Evolutionary conservation across 2,888 invertebrate genomes (phyloP).

Genomic region (Cephus rjabovi): DNA sequence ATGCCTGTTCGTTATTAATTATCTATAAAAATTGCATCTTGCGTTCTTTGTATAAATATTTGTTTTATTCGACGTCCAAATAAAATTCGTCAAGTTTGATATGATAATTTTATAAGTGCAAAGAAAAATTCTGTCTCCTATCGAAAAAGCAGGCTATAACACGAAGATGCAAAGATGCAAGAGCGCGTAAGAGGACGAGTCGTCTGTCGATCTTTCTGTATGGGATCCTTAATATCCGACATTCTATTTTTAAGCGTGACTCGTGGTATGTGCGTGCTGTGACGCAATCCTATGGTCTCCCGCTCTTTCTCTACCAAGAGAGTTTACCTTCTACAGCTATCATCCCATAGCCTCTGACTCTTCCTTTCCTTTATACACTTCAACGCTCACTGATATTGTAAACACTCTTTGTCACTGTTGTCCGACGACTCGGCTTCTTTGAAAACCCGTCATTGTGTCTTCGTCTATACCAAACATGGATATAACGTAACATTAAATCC

Average conservation of each 20-base stretch:
- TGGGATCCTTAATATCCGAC: slow-evolving; percentile 55
- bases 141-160: not conserved
- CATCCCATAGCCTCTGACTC: slow-evolving; percentile 20
- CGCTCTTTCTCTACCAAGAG: slow-evolving; percentile 41
- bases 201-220: slow-evolving; percentile 14
- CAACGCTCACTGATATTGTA: not conserved
- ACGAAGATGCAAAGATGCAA: not conserved
- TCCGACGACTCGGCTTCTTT: slow-evolving; percentile 1
- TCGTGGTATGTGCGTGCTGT: slow-evolving; percentile 54
- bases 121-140: not conserved
- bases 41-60: not conserved
- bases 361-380: slow-evolving; percentile 18
- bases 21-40: not conserved
- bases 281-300: slow-evolving; percentile 60
- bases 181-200: not conserved
- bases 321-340: not conserved
- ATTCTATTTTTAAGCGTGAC: slow-evolving; percentile 65
- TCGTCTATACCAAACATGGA: slow-evolving; percentile 6
- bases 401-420: not conserved
- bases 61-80: not conserved
- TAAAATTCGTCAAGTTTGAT: not conserved
- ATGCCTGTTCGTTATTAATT: not conserved
- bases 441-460: slow-evolving; percentile 7
- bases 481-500: slow-evolving; percentile 1
- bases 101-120: not conserved